Evolutionary conservation across 2,797 vertebrate genomes (phyloP), one percentile per base, ranked within the genome.

Genomic region (Lepus oiostolus): DNA sequence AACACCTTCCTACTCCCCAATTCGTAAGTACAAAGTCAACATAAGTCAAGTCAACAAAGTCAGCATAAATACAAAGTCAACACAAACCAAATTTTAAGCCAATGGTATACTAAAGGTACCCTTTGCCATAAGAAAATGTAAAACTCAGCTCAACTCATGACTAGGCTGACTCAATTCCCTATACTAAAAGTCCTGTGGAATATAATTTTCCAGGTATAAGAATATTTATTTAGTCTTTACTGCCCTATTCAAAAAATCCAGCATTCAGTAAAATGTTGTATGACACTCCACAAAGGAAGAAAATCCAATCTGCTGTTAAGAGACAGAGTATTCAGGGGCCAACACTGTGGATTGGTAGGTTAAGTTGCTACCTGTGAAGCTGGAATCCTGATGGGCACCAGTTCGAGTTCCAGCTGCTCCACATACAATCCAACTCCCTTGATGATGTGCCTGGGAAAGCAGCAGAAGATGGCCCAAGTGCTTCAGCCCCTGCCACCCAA

Each of bases 91-190:
- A 70, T 19, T 54, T 70, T 50, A 87, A 85, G 67, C 30, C 88
- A 82, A 74, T 13, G 7, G 14, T 63, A 14, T 22, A 91, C 5
- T 62, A 47, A 81, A 85, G 58, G 50, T 17, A 82, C 2, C 10
- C 71, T 75, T 42, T 85, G 87, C 52, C 88, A 86, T 68, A 94
- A 81, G 11, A 90, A 92, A 88, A 76, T 26, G n/a, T 4, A 90
- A 88, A 77, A 47, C 22, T 91, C 38, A 58, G 47, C 52, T 71
- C 50, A 52, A 83, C 17, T 75, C 47, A 50, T 81, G 19, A 81
- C 9, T 35, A 85, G 22, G 32, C 13, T 75, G 62, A 90, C 12
- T 58, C 32, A 80, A 83, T 6, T 1, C 2, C 38, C 28, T 86
- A 81, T 4, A 86, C 26, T 88, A 62, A 84, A 91, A 85, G 50